Conservation (phyloP, 2,888 invertebrate species). For the Mesochorus sp. region DNA sequence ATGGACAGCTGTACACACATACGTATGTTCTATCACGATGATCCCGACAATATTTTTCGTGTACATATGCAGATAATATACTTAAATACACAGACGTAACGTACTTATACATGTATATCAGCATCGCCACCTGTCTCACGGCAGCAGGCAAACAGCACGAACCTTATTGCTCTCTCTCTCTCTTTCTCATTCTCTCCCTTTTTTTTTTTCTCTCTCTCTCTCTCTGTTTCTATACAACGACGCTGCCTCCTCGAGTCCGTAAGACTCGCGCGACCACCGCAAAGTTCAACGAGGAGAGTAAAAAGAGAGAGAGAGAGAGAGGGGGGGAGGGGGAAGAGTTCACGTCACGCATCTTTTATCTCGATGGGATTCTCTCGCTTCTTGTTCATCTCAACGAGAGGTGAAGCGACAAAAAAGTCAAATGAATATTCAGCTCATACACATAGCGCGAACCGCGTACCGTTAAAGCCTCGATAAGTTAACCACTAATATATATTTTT, state of each 20-base stretch:
- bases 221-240: constrained; percentile 55
- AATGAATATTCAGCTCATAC: constrained; percentile 56
- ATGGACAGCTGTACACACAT: not conserved
- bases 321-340: too few species aligned
- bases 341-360: constrained; percentile 45
- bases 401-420: constrained; percentile 43
- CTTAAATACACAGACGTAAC: not conserved
- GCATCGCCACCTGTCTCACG: constrained; percentile 51
- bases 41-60: constrained; percentile 49
- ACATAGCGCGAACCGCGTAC: constrained; percentile 59
- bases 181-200: too few species aligned
- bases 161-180: constrained; percentile 30
- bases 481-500: too few species aligned
- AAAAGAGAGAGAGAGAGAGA: too few species aligned
- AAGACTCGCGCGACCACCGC: constrained; percentile 25
- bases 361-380: constrained; percentile 8
- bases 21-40: constrained; percentile 37
- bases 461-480: constrained; percentile 45
- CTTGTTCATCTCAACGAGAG: constrained; percentile 25
- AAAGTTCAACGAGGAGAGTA: constrained; percentile 55
- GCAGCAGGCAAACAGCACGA: constrained; percentile 57
- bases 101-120: constrained; percentile 12
- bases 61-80: not conserved
- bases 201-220: constrained; percentile 15
- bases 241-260: constrained; percentile 69